A percentile compares a stretch with the other conserved stretches of the same genome.
These are phyloP conservation scores for Murina feae DNA, from an alignment of 2,113 vertebrate species.

Conservation along the genomic window DNA sequence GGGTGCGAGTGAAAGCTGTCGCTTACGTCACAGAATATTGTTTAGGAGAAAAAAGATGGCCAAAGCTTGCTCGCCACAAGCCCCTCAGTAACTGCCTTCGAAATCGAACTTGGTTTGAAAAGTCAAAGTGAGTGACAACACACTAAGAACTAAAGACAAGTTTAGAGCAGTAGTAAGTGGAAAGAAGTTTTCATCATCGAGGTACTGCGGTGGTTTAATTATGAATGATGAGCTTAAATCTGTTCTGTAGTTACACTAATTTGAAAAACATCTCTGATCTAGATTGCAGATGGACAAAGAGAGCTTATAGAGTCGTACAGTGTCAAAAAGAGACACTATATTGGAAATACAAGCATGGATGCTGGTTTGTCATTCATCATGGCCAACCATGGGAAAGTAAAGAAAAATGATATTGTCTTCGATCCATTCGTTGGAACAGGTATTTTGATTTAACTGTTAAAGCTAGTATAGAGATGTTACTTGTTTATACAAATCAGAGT, in stretches of 20 bases:
- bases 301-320: constrained; percentile 90
- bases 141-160: background rate
- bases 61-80: background rate
- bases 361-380: constrained; percentile 97
- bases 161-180: background rate
- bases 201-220: background rate
- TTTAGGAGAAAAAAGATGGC: background rate
- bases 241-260: background rate
- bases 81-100: background rate
- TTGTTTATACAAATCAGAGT: constrained; percentile 12
- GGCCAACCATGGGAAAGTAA: constrained; percentile 95
- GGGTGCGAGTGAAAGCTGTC: background rate
- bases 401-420: constrained; percentile 92
- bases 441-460: constrained; percentile 69
- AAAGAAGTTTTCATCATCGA: background rate
- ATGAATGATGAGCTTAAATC: background rate
- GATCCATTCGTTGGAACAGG: constrained; percentile 99
- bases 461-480: background rate
- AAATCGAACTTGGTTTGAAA: constrained; percentile 37
- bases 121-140: background rate
- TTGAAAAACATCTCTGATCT: constrained; percentile 63
- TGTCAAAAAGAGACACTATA: constrained; percentile 98
- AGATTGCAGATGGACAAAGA: constrained; percentile 97
- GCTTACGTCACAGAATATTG: background rate
- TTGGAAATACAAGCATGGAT: constrained; percentile 99